Evolutionary conservation across 2,888 invertebrate genomes (phyloP), one percentile per base, ranked within the genome.

Genomic region (Cephus nigrinus): DNA sequence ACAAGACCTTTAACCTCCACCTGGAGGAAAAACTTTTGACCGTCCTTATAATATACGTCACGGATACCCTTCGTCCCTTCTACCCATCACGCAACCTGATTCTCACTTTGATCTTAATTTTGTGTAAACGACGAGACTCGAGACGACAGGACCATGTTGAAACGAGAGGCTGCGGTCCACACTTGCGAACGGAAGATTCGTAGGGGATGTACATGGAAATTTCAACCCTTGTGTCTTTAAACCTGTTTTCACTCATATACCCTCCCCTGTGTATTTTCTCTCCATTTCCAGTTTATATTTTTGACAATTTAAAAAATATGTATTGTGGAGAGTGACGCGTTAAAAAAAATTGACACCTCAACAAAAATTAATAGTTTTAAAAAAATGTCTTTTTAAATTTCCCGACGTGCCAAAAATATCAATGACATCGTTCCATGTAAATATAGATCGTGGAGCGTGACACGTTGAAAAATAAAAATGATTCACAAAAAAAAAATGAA

Each of bases 71-170:
- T 80, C 75, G 78, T 75, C 69, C 77, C 81, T 83, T 82, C 78
- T 79, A 77, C 78, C 75, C 78, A 72, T 40, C 79, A 75, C 69
- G 55, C 79, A 77, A 74, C 69, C 69, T 71, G 40, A 71, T 75
- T 40, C 75, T 88, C 86, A 83, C 88, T 88, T 88, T 88, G 89
- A 88, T 88, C 88, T 88, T 86, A 87, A 88, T 87, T 78, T 86
- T 82, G 85, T 84, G 83, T 82, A 81, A 83, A 83, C 80, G 81
- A 74, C 78, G 81, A 83, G 81, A 82, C 86, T 86, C 85, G 12
- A 55, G 55, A 55, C 55, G 23, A 1, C 23, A 55, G 55, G 23
- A 55, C 23, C 23, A 23, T 55, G 0, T 55, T 55, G 55, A 55
- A 40, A 40, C 23, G 9, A 1, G 55, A 55, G 2, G 23, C 9